These are phyloP conservation scores for Podargus strigoides DNA, from an alignment of 2,797 vertebrate genomes.

Conservation along the genomic window DNA sequence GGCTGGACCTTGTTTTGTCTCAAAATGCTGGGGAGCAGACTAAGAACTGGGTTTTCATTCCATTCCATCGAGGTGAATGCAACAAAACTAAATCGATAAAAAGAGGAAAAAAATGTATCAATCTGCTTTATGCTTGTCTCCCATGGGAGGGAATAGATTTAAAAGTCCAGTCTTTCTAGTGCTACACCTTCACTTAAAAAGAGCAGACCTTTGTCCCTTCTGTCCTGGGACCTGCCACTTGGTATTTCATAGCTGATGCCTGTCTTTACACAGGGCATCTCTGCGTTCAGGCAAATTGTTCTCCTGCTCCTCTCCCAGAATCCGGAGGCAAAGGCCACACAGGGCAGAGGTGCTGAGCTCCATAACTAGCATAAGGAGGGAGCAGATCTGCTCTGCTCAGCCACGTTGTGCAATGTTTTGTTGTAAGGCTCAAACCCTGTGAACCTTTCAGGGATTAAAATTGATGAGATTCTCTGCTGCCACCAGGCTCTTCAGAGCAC, in stretches of 20 bases:
- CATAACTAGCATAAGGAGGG: background rate
- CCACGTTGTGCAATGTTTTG: background rate
- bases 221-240: background rate
- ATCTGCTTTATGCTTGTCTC: background rate
- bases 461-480: slow-evolving; percentile 40
- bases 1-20: background rate
- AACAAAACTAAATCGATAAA: background rate
- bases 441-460: slow-evolving; percentile 46
- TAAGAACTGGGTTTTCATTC: background rate
- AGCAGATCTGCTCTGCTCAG: background rate
- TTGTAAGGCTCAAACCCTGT: background rate
- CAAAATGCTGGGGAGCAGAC: background rate
- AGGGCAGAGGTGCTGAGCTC: background rate
- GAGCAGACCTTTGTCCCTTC: background rate
- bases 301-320: background rate
- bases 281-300: background rate
- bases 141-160: background rate
- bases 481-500: slow-evolving; percentile 20
- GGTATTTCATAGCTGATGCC: background rate
- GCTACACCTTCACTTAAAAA: background rate
- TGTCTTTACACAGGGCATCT: background rate
- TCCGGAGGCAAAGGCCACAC: background rate
- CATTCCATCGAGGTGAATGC: background rate
- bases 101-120: accelerated
- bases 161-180: background rate